These are phyloP conservation scores for Cryptus armator DNA, from an alignment of 2,888 invertebrate genomes.

Conservation along the genomic window DNA sequence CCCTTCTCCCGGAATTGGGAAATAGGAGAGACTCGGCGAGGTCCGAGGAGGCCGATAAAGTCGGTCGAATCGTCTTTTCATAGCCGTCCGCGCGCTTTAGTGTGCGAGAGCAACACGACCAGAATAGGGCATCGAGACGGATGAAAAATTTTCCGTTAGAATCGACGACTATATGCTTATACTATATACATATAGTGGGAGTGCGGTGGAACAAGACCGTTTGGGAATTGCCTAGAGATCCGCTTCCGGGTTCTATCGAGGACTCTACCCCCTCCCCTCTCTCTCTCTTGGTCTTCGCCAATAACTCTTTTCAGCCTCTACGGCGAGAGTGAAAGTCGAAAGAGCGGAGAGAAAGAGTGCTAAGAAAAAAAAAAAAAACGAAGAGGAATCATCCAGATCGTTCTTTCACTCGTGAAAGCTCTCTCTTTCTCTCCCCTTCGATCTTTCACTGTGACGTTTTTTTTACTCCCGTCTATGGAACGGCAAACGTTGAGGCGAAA, in stretches of 20 bases:
- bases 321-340: constrained; percentile 48
- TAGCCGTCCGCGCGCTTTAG: constrained; percentile 22
- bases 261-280: not conserved
- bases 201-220: constrained; percentile 1
- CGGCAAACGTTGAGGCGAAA: constrained; percentile 25
- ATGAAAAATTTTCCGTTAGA: constrained; percentile 27
- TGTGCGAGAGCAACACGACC: constrained; percentile 14
- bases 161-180: constrained; percentile 11
- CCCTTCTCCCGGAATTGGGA: constrained; percentile 20
- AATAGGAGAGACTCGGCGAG: constrained; percentile 35
- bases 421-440: constrained; percentile 4
- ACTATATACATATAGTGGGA: constrained; percentile 9
- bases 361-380: not conserved
- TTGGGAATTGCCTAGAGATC: constrained; percentile 47
- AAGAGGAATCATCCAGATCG: constrained; percentile 45
- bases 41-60: constrained; percentile 63
- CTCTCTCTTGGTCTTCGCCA: constrained; percentile 13
- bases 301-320: constrained; percentile 46
- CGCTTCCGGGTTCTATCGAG: constrained; percentile 50
- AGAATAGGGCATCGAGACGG: not conserved
- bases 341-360: not conserved
- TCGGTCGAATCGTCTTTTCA: constrained; percentile 61
- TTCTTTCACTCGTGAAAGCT: constrained; percentile 41
- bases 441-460: constrained; percentile 15
- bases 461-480: constrained; percentile 17